Evolutionary conservation across 2,888 invertebrate species (phyloP), one percentile per base, ranked within the genome.

Genomic region (Dusona sp.): DNA sequence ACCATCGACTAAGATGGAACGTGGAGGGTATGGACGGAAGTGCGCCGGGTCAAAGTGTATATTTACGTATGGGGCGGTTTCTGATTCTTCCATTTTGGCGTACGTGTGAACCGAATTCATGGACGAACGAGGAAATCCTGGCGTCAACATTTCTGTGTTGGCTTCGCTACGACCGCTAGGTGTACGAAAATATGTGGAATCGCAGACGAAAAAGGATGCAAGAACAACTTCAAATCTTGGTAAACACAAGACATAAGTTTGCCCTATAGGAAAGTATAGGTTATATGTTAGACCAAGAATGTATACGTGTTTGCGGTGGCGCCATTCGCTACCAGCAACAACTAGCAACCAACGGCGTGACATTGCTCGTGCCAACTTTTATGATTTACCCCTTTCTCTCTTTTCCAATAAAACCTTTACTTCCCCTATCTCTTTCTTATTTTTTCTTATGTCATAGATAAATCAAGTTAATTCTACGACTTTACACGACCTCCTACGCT

Each of bases 401-500:
- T 48, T 72, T 45, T 64, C 9, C 68, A 16, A n/a, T 36, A 36
- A 64, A 36, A 51, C 45, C 61, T 72, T 33, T 22, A 16, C 3
- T 25, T 29, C 19, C 91, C 91, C 90, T 89, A 89, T 88, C 13
- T 61, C 25, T 19, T 11, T 22, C 22, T 57, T 8, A 11, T 25
- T 57, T 90, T 90, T 92, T n/a, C n/a, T 93, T 93, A 93, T 90
- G 93, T 90, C 92, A 87, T 90, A 89, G 92, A 92, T 92, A 93
- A 93, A 93, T 93, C 92, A 92, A 90, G 91, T 92, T 93, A 93
- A 93, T 93, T 93, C 91, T 89, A 57, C 83, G 87, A 85, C 70
- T 87, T 88, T 80, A 72, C 77, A 67, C 79, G 73, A 36, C 54
- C 64, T 54, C 57, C 11, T 4, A 36, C 11, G n/a, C 29, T 42